phyloP scores from a whole-genome alignment of 2,888 invertebrate species.

The Noctua janthe region DNA sequence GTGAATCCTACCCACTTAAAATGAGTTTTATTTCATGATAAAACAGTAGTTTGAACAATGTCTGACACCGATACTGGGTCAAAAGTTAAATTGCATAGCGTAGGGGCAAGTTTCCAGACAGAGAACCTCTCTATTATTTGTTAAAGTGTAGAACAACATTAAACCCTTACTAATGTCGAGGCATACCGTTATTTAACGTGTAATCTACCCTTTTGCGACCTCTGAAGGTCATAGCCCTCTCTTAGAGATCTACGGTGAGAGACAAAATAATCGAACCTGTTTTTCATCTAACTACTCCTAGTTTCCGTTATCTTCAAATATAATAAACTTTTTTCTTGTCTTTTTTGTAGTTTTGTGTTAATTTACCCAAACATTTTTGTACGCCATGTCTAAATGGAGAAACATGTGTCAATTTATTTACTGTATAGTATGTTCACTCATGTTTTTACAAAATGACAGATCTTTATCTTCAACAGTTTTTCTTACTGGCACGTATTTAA shows the following conservation, averaged over 20 bases:
- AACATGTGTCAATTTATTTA: no score
- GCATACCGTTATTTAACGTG: slow-evolving; percentile 11
- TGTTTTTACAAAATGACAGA: background rate
- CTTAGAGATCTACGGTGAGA: background rate
- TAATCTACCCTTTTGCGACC: slow-evolving; percentile 15
- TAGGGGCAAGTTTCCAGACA: slow-evolving; percentile 23
- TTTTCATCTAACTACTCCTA: background rate
- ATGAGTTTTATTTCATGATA: background rate
- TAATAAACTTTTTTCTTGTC: no score
- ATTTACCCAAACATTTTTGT: background rate
- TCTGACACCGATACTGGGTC: background rate
- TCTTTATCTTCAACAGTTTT: background rate
- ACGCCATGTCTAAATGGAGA: background rate
- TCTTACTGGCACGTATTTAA: background rate
- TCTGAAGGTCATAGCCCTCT: slow-evolving; percentile 13
- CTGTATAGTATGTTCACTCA: background rate
- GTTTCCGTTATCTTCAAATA: background rate
- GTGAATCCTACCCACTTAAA: background rate
- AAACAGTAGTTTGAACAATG: slow-evolving; percentile 13
- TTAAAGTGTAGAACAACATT: slow-evolving; percentile 12
- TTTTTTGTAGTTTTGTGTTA: background rate
- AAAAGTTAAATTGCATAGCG: slow-evolving; percentile 44
- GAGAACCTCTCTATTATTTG: background rate
- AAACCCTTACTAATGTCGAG: slow-evolving; percentile 26
- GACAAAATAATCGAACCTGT: background rate